Evolutionary conservation across 2,113 vertebrate species (phyloP), one percentile per base, ranked within the genome.

Genomic region (Platanista minor): DNA sequence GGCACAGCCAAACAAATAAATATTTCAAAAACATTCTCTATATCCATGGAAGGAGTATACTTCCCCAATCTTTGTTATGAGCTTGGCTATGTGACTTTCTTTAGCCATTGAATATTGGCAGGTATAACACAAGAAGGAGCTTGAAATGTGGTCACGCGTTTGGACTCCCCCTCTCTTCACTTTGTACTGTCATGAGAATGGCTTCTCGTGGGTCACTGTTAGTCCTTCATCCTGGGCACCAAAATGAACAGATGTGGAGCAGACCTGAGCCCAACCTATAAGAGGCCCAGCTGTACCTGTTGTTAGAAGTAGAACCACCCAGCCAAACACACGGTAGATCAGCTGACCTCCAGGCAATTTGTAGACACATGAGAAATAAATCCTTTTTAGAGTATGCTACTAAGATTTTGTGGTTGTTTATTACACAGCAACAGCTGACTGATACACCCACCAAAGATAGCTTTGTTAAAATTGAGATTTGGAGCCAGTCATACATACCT

Each of bases 401-500:
- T 81, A 71, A 75, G 46, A 25, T 82, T 88, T 89, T 78, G 8
- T 72, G 29, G 49, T 71, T 86, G 25, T 54, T 59, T 59, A 14
- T 91, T 83, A 69, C 25, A 88, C 1, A 69, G 29, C 41, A 81
- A 61, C 57, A 57, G 41, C 12, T 77, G 29, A 87, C 6, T 74
- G 84, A 67, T 23, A 43, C 0, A 66, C 11, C 15, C 20, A 81
- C 17, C 33, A 64, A 49, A 93, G 67, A 64, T 0, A 82, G 21
- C 18, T 15, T 75, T 78, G 23, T 64, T 12, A 82, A 94, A 71
- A 75, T 4, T 25, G 41, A 92, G 80, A 77, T 71, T 57, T 66
- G 52, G 21, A 91, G 59, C 18, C 5, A 31, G 18, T 27, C 82
- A 95, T 67, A 95, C 99, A 92, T 99, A 99, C 99, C 99, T 98